These are phyloP conservation scores for Iguana delicatissima DNA, from an alignment of 2,797 vertebrate species.

Conservation along the genomic window DNA sequence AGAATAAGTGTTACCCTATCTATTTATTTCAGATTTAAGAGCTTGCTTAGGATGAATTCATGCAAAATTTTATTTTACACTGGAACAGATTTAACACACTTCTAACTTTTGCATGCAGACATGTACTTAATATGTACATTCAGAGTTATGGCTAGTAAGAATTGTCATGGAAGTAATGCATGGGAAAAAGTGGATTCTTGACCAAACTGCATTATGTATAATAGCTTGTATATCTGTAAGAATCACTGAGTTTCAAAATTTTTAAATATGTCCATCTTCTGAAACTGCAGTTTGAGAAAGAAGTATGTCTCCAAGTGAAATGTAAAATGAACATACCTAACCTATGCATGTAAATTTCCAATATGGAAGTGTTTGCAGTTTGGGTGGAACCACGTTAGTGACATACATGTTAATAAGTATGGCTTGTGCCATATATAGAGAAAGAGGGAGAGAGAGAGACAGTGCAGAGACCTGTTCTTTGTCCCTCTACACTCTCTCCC, in stretches of 20 bases:
- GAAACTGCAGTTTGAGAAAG: neutral
- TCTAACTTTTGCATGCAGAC: neutral
- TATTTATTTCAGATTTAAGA: neutral
- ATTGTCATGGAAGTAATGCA: neutral
- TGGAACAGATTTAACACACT: neutral
- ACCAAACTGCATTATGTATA: neutral
- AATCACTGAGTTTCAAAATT: neutral
- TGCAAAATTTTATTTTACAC: neutral
- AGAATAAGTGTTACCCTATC: neutral
- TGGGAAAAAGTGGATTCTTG: neutral
- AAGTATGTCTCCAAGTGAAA: neutral
- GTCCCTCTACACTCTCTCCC: too few relatives aligned
- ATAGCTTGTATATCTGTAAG: neutral
- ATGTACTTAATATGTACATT: neutral
- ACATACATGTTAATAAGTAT: too few relatives aligned
- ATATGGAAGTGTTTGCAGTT: neutral
- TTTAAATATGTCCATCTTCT: neutral
- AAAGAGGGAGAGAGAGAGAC: too few relatives aligned
- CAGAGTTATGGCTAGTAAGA: neutral
- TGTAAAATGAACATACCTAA: neutral
- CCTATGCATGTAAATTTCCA: neutral
- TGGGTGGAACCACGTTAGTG: too few relatives aligned
- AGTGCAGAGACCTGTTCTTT: too few relatives aligned
- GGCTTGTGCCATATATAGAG: too few relatives aligned
- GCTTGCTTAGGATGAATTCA: neutral